phyloP scores from a whole-genome alignment of 2,113 vertebrate species.

The Callorhinus ursinus region DNA sequence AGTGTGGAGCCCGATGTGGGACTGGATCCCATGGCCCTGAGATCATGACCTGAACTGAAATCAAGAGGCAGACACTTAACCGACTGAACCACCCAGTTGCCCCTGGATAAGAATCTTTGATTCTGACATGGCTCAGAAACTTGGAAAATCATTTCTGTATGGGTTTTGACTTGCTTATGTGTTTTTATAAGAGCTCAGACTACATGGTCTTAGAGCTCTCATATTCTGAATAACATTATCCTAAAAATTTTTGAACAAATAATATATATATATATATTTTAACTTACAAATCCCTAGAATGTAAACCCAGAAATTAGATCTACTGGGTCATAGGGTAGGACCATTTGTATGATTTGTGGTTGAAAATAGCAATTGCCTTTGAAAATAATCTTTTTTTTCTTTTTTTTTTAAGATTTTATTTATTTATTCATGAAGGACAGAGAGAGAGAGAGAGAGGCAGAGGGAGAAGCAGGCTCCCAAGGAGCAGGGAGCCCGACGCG shows the following conservation, averaged over 20 bases:
- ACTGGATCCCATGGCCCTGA: background rate
- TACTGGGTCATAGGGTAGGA: background rate
- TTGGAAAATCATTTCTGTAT: background rate
- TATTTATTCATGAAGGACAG: too few relatives aligned
- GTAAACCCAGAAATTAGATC: background rate
- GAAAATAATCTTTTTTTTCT: conserved; percentile 8
- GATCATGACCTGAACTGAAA: background rate
- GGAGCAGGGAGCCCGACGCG: too few relatives aligned
- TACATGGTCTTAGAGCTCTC: background rate
- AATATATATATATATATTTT: background rate
- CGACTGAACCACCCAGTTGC: background rate
- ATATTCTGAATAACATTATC: background rate
- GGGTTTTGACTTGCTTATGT: background rate
- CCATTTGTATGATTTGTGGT: background rate
- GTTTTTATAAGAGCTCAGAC: background rate
- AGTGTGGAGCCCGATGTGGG: background rate
- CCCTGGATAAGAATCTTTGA: background rate
- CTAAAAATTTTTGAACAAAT: conserved; percentile 3
- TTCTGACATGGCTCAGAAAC: background rate
- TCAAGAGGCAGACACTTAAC: background rate
- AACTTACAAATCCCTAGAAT: background rate
- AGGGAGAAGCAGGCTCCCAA: too few relatives aligned
- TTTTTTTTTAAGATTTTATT: too few relatives aligned
- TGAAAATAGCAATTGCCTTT: conserved; percentile 31
- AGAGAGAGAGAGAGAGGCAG: too few relatives aligned